Evolutionary conservation across 2,888 invertebrate genomes (phyloP), one percentile per base, ranked within the genome.

Genomic region (Trachelus stipa): DNA sequence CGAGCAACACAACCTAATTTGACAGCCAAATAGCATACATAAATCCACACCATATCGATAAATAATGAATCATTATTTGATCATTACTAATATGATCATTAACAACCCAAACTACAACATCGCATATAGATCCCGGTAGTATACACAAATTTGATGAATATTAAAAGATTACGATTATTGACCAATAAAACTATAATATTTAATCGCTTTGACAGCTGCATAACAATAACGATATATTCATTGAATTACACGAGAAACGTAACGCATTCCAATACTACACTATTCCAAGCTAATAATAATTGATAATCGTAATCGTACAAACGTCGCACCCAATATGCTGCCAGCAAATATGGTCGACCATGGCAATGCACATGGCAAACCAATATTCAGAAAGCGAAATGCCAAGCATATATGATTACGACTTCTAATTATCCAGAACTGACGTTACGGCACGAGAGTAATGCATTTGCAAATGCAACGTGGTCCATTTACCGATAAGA

Each of bases 371-470:
- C 78, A 80, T 76, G 79, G 75, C 79, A 78, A 83, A 81, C 79
- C 79, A 79, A 80, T 79, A 77, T 78, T 81, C 78, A 75, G 79
- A 69, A 81, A 81, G 82, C 78, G 79, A 81, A 83, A 82, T 83
- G 76, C 83, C 73, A 76, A 76, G 79, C 82, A 82, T 1, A 56
- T 23, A 56, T 79, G 79, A 80, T 82, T 83, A 78, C 77, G 79
- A 79, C 77, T 74, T 75, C 81, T 83, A 81, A 83, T 83, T 83
- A 83, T 76, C 77, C 73, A 77, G 69, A 73, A 81, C 33, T 69
- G 76, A 74, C 73, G 77, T 74, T 68, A 68, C 40, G 74, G 68
- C 76, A 40, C 74, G 75, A 76, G 68, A 77, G 75, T 68, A 73
- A 75, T 73, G 56, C 77, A 40, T 68, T n/a, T 75, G 68, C 71